A percentile compares a stretch with the other conserved stretches of the same genome.
Conservation (phyloP, 2,888 invertebrate species). For the Phymatocera aterrima region DNA sequence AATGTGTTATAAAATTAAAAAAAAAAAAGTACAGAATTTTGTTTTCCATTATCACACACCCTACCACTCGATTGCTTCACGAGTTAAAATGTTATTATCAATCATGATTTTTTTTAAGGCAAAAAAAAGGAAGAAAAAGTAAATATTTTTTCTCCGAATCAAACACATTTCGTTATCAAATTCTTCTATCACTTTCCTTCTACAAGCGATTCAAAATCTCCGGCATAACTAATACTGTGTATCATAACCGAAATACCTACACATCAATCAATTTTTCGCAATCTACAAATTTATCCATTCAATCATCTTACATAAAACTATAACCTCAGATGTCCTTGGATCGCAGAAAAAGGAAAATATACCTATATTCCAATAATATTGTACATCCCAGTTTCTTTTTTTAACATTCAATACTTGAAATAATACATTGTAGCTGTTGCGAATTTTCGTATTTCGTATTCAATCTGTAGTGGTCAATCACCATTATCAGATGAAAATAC, state of each 20-base stretch:
- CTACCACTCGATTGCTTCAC: slow-evolving; percentile 19
- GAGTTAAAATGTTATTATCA: slow-evolving; percentile 5
- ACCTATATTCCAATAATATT: no score
- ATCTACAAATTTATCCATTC: background rate
- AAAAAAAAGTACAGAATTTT: slow-evolving; percentile 13
- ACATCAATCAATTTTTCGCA: background rate
- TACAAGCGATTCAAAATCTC: background rate
- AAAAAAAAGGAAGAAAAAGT: background rate
- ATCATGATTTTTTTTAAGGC: background rate
- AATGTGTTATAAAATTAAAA: slow-evolving; percentile 70
- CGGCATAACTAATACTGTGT: background rate
- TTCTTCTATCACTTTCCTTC: background rate
- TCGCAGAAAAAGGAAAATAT: no score
- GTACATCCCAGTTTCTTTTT: no score
- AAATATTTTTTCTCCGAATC: background rate
- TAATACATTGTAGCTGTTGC: no score
- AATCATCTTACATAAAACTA: background rate
- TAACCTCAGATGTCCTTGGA: background rate
- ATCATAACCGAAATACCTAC: slow-evolving; percentile 7
- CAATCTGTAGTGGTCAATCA: no score
- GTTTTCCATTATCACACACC: slow-evolving; percentile 39
- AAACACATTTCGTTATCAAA: background rate
- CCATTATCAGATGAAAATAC: no score
- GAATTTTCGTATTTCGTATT: no score
- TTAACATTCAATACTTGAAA: no score